Percentiles rank a stretch among this genome's conserved stretches.
Evolutionary conservation across 2,113 vertebrate species (phyloP).

Genomic region (Cathartes aura): DNA sequence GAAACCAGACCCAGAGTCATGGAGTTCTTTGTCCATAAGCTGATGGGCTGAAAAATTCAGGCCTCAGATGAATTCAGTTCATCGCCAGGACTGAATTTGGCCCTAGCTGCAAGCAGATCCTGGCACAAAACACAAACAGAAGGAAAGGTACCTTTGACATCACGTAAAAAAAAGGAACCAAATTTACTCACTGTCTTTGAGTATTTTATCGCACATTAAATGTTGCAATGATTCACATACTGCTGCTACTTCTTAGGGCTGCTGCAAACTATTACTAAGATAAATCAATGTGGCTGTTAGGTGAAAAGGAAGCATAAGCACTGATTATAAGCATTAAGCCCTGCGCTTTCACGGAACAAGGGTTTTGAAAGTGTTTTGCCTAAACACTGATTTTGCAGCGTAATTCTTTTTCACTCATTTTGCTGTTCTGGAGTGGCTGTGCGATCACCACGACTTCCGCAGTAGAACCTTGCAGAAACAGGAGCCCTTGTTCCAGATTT

Average conservation of each 20-base stretch:
- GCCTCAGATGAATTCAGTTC: not conserved
- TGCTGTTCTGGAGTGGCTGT: not conserved
- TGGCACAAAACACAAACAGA: not conserved
- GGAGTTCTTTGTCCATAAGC: not conserved
- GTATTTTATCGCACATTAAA: not conserved
- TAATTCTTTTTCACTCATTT: not conserved
- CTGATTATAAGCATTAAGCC: not conserved
- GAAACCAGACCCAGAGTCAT: accelerated
- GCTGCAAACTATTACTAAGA: not conserved
- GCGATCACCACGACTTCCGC: not conserved
- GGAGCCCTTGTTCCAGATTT: not conserved
- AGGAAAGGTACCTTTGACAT: not conserved
- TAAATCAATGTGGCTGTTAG: not conserved
- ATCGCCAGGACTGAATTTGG: not conserved
- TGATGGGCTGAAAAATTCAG: not conserved
- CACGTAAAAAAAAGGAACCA: not conserved
- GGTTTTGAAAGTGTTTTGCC: not conserved
- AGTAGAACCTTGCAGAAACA: not conserved
- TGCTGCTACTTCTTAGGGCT: not conserved
- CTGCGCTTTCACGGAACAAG: not conserved
- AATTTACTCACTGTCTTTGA: not conserved
- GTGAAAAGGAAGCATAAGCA: not conserved
- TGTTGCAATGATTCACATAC: not conserved
- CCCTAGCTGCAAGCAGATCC: not conserved
- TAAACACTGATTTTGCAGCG: not conserved